Evolutionary conservation across 2,113 vertebrate species (phyloP), one percentile per base, ranked within the genome.

Genomic region (Piprites chloris): DNA sequence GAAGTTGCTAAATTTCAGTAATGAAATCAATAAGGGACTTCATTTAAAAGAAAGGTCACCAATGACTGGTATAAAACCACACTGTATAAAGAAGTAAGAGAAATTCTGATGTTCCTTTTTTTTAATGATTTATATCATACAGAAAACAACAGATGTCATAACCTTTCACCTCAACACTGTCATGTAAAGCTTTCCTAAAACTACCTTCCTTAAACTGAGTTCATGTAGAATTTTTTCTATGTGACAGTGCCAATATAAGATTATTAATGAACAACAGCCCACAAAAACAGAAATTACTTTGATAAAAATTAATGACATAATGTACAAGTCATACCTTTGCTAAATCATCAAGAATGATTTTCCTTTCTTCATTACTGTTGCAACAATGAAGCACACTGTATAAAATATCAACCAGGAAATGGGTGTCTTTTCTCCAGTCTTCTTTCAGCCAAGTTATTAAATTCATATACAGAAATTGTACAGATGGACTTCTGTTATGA

Each of bases 361-460:
- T 99, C 95, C 98, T 99, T 78, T 99, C 99, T 66, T 95, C 80
- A 11, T 63, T 91, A 46, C 24, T 96, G 56, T 96, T 97, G 96
- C 99, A 99, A 98, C 99, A 99, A 52, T 67, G 82, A 7, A 99
- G 98, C 6, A 98, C 98, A 56, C 99, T 99, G 95, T 99, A 99
- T 56, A 99, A 96, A 98, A 99, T 99, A 97, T 99, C 98, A 91
- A 99, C 98, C 93, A 99, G 96, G 90, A 98, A 99, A 68, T 98
- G 94, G 0, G 98, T 98, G 63, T 99, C 98, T 76, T 93, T 97
- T 58, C 97, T 97, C 19, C 93, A 97, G 59, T 98, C 97, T 97
- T 99, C 98, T 47, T 97, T 97, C 72, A 99, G 96, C 99, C 99
- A 99, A 52, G 95, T 83, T 72, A 99, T 93, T 94, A 99, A 97